phyloP scores from a whole-genome alignment of 2,113 vertebrate species.

The Pholis gunnellus region DNA sequence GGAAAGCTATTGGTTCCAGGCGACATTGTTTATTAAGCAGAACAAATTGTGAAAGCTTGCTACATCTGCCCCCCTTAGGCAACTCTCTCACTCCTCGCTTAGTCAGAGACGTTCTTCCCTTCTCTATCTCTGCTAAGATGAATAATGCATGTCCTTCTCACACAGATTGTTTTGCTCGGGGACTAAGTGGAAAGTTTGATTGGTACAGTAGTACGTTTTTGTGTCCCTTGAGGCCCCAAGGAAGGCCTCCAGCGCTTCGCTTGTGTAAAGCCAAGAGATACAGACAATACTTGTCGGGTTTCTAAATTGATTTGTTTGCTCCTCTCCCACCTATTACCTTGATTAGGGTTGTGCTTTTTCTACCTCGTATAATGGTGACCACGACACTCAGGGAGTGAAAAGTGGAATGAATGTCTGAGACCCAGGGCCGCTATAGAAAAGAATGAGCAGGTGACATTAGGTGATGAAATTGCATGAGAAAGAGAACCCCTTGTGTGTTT shows the following conservation, averaged over 20 bases:
- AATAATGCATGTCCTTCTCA: constrained; percentile 71
- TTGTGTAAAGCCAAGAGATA: constrained; percentile 68
- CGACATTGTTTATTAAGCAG: constrained; percentile 75
- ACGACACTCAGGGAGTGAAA: constrained; percentile 37
- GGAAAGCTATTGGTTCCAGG: constrained; percentile 59
- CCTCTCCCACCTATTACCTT: constrained; percentile 54
- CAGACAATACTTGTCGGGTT: constrained; percentile 65
- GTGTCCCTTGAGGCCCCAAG: constrained; percentile 41
- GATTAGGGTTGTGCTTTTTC: constrained; percentile 66
- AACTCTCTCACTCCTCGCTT: constrained; percentile 44
- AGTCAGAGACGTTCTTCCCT: constrained; percentile 42
- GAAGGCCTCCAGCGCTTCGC: constrained; percentile 44
- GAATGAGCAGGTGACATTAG: constrained; percentile 39
- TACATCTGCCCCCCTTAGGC: constrained; percentile 59
- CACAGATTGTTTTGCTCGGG: constrained; percentile 75
- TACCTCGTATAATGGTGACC: constrained; percentile 39
- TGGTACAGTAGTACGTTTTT: constrained; percentile 61
- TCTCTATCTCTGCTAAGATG: constrained; percentile 57
- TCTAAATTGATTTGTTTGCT: constrained; percentile 54
- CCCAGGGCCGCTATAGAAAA: neutral
- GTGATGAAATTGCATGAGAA: constrained; percentile 50
- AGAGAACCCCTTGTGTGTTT: constrained; percentile 32
- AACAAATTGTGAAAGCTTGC: constrained; percentile 75
- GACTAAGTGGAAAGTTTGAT: constrained; percentile 74
- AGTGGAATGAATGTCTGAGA: constrained; percentile 43